Evolutionary conservation across 1,140 invertebrate genomes (phyloP), one percentile per base, ranked within the genome.

Genomic region (Teleogryllus occipitalis): DNA sequence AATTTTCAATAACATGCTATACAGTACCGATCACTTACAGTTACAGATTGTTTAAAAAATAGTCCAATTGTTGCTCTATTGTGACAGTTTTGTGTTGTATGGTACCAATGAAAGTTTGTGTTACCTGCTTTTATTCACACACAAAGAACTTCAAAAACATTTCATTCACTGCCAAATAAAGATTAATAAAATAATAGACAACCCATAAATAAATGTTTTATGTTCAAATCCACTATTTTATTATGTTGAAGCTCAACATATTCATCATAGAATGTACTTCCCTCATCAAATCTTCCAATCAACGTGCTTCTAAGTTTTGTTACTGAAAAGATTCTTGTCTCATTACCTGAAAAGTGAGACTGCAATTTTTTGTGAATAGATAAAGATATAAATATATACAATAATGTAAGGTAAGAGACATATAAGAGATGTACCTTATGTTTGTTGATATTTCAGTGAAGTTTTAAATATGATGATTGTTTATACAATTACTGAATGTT

Each of bases 361-460:
- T 79, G 78, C 80, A 78, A 65, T 74, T 79, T 79, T 79, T 74
- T 81, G 80, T 81, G 80, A 79, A 79, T 81, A 81, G 78, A 75
- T 75, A 65, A 65, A 65, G 54, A 65, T 65, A 39, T 27, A 81
- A 18, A 65, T 65, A 39, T 27, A 81, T 79, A 75, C 49, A 79
- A 79, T 75, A 77, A 75, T 47, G 27, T 12, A 54, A 80, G 73
- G n/a, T 72, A 80, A 72, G 77, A 81, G 78, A 81, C 48, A 48
- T 79, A 47, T 79, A 81, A 46, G 22, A 79, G 65, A 79, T 81
- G 74, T 79, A 81, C 49, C 74, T 47, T 81, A 79, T 77, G 77
- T 78, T 81, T 81, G 80, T 81, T 81, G 78, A 81, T 81, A 81
- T 78, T 81, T 81, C 80, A 79, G 80, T 81, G 74, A 81, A 81